Conservation (phyloP, 30 jellyfish, hydroid and myxozoan genomes). For the Rhopilema esculentum region DNA sequence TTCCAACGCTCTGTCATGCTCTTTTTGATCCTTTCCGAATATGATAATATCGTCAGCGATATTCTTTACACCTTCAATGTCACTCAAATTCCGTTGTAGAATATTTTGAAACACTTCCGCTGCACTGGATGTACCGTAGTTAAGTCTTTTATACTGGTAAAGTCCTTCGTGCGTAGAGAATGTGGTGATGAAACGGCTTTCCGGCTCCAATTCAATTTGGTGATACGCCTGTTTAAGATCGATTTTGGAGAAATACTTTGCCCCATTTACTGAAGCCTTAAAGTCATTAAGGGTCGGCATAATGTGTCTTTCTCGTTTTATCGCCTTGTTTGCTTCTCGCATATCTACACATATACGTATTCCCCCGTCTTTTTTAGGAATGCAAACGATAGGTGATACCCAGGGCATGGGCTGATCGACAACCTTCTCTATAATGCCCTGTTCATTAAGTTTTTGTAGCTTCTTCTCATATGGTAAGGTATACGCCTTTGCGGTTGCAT, state of each 20-base stretch:
- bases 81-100: conserved; percentile 32
- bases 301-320: conserved; percentile 49
- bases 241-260: conserved; percentile 50
- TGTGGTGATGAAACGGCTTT: conserved; percentile 60
- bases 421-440: conserved; percentile 57
- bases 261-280: conserved; percentile 61
- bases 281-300: conserved; percentile 60
- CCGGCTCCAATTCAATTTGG: conserved; percentile 56
- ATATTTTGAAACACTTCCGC: conserved; percentile 59
- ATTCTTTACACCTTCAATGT: conserved; percentile 41
- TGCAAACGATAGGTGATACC: conserved; percentile 55
- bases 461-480: conserved; percentile 64
- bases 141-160: conserved; percentile 28
- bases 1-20: conserved; percentile 33
- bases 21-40: conserved; percentile 2
- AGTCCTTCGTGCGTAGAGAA: conserved; percentile 64
- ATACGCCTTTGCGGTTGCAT: conserved; percentile 69
- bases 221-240: conserved; percentile 64
- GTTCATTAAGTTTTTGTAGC: conserved; percentile 34
- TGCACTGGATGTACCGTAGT: conserved; percentile 49
- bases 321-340: conserved; percentile 65
- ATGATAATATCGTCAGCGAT: conserved; percentile 71
- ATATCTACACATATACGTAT: conserved; percentile 60
- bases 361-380: conserved; percentile 61
- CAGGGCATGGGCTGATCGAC: conserved; percentile 59